Evolutionary conservation across 2,888 invertebrate genomes (phyloP), one percentile per base, ranked within the genome.

Genomic region (Amiota mariae): DNA sequence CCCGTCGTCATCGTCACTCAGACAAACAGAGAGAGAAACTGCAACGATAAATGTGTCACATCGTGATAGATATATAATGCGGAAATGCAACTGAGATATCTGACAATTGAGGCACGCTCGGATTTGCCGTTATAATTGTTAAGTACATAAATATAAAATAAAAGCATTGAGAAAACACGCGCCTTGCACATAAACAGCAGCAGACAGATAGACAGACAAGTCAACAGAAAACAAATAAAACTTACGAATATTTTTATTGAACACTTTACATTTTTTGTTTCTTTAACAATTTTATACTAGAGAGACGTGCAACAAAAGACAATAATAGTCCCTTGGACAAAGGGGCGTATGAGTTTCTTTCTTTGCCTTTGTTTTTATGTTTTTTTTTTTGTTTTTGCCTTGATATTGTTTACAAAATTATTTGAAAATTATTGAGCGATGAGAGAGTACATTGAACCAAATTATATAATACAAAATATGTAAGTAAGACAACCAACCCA

Each of bases 391-490:
- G n/a, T n/a, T n/a, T n/a, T n/a, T n/a, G n/a, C n/a, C 36, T 36
- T 36, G 36, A 0, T 36, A 36, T 36, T 36, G 36, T 36, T 36
- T 36, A 36, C 8, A 36, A 2, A 36, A 36, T 6, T 36, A 36
- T 36, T 36, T 36, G 36, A 36, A 36, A 36, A 36, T 36, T 36
- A 59, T 59, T 59, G 18, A 59, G 18, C 51, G n/a, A 18, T 63
- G 12, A 63, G 12, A 63, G n/a, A 51, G 67, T 68, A 54, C 67
- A 68, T 68, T 68, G 67, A 68, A 68, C 67, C 51, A 67, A 10
- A 51, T 68, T 54, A 68, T 54, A 68, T 68, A 68, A 68, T 66
- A n/a, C 36, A 54, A 67, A 20, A 13, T 15, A 49, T 12, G 13
- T 24, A 49, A 20, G 13, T 24, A 24, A 54, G 1, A 54, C 18